Evolutionary conservation across 2,888 invertebrate species (phyloP).

Genomic region (Eilema caniola): DNA sequence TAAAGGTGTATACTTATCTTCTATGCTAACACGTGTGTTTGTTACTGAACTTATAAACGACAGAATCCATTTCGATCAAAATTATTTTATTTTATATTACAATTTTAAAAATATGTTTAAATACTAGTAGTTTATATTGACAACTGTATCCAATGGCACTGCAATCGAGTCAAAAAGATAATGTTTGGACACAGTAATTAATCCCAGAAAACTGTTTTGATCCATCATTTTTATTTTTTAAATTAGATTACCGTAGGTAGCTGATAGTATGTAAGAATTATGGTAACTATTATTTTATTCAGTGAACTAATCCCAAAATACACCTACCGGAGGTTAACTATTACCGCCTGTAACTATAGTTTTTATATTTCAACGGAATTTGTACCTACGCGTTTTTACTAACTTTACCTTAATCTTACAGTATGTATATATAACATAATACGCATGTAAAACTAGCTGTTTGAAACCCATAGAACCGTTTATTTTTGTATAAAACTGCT

Average conservation of each 20-base stretch:
- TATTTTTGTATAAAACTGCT: neutral
- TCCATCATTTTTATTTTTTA: neutral
- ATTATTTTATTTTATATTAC: neutral
- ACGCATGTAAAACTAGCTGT: no score
- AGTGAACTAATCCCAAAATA: neutral
- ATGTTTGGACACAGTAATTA: neutral
- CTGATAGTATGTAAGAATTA: neutral
- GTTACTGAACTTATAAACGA: neutral
- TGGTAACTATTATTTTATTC: neutral
- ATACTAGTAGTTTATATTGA: neutral
- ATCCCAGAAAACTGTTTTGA: neutral
- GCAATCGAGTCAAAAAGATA: neutral
- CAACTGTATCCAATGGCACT: neutral
- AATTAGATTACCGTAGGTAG: neutral
- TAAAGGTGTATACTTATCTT: no score
- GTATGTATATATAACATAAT: neutral
- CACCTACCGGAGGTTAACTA: neutral
- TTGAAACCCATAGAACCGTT: neutral
- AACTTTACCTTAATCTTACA: slow-evolving; percentile 18
- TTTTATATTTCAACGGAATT: slow-evolving; percentile 9
- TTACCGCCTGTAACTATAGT: slow-evolving; percentile 13
- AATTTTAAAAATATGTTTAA: neutral
- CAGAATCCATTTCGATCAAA: neutral
- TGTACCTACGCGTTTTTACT: slow-evolving; percentile 5
- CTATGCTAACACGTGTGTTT: neutral